These are phyloP conservation scores for Nasonia giraulti DNA, from an alignment of 1,140 invertebrate species.

Conservation along the genomic window DNA sequence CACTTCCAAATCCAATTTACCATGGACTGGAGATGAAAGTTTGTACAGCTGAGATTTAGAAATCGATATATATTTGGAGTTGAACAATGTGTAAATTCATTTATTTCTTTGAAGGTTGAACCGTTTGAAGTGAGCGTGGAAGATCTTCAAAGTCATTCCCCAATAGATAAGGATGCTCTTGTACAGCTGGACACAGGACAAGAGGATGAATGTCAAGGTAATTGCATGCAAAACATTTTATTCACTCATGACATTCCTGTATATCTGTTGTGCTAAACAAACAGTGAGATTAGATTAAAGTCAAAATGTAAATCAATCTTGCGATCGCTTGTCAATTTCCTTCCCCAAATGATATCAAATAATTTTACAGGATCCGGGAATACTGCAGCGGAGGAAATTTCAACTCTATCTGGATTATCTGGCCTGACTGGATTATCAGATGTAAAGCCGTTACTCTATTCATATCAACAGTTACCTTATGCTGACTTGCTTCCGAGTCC, in stretches of 20 bases:
- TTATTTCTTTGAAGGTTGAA: constrained; percentile 62
- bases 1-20: constrained; percentile 62
- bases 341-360: too few species aligned
- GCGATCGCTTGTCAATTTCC: too few species aligned
- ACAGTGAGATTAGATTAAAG: too few species aligned
- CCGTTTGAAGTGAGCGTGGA: constrained; percentile 64
- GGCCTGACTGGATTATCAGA: constrained; percentile 63
- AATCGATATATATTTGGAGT: not conserved
- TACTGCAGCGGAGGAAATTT: constrained; percentile 66
- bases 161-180: constrained; percentile 57
- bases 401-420: constrained; percentile 67
- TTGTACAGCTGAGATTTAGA: constrained; percentile 18
- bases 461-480: constrained; percentile 73
- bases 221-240: not conserved
- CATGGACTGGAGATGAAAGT: constrained; percentile 69
- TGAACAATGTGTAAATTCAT: constrained; percentile 6
- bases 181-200: constrained; percentile 63
- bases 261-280: not conserved
- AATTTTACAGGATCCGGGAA: constrained; percentile 62
- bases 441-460: constrained; percentile 64
- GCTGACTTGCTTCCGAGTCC: constrained; percentile 72
- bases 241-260: not conserved
- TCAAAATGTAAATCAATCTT: not conserved
- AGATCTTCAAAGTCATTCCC: constrained; percentile 59
- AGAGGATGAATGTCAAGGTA: constrained; percentile 63